Base-by-base conservation (phyloP, 2,797 vertebrate species). In the Danionella dracula region DNA sequence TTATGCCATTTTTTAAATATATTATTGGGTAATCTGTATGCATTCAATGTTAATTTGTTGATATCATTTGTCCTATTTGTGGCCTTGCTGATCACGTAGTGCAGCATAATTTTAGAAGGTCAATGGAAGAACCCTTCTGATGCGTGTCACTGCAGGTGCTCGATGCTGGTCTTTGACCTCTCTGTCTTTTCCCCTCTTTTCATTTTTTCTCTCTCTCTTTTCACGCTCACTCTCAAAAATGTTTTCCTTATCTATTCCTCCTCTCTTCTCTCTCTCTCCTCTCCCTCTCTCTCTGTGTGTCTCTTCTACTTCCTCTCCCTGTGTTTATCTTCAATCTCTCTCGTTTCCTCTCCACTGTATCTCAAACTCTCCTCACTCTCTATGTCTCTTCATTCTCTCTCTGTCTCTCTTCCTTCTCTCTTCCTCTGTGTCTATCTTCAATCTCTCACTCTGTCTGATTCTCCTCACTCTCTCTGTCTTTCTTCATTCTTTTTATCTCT, bases 211-310 rank as follows among this genome's bases (percentile, higher is more conserved):
- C 27, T 13, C 34, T 55, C 56, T 2, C 10, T 41, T 62, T 42
- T 17, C 11, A 60, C 75, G 59, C 60, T 17, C 12, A 62, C 75
- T 59, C 60, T 81, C n/a, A n/a, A n/a, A n/a, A n/a, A n/a, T n/a
- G n/a, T n/a, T n/a, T n/a, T n/a, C n/a, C n/a, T n/a, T n/a, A n/a
- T n/a, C n/a, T n/a, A n/a, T n/a, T n/a, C n/a, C n/a, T n/a, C n/a
- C 44, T 62, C 45, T 17, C 11, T 64, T 59, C 46, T 27, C 34
- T 2, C 27, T 13, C 34, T 55, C 56, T 2, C 10, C 44, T 62
- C 45, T 17, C 11, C 62, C 75, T 61, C 60, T 17, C 12, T 65
- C 75, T 59, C 60, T 81, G n/a, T n/a, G n/a, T n/a, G n/a, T n/a
- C n/a, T n/a, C n/a, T n/a, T n/a, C n/a, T n/a, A n/a, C n/a, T n/a